Evolutionary conservation across 2,888 invertebrate genomes (phyloP), one percentile per base, ranked within the genome.

Genomic region (Trichopoda pennipes): DNA sequence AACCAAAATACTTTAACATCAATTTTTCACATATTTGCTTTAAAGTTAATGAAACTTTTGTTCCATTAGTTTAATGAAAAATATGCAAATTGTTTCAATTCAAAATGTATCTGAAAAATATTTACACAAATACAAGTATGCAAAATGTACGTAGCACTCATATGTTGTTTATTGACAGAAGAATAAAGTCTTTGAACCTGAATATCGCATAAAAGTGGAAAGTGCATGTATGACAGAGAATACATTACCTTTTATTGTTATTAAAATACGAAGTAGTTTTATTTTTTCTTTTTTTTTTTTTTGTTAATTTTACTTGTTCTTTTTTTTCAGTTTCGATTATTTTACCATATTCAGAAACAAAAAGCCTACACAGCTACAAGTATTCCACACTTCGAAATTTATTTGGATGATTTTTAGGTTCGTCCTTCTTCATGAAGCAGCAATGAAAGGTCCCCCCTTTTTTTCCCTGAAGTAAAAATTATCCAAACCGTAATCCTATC

Each of bases 41-140:
- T n/a, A 53, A 60, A 32, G n/a, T 21, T 53, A 68, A 60, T 55
- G 47, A 35, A 47, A 77, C 21, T 60, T 68, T 61, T 61, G 47
- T 55, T 72, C 55, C 79, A 79, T 78, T 72, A 78, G 72, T 60
- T 72, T 66, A 72, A 78, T 78, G 72, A 72, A 72, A 64, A 49
- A 44, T 66, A 72, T 72, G 44, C 64, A 63, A 77, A 77, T 63
- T 70, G 38, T 58, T 63, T 63, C 63, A 69, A 64, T 64, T 77
- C 70, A 56, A 77, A 77, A 63, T 42, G 4, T 56, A 47, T 16
- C 35, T 63, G 55, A 77, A 77, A 44, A 49, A 51, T 72, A 28
- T 60, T 47, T 47, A 51, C 49, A 72, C 21, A n/a, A 21, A 28
- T 8, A 28, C 32, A 53, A 19, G 49, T 32, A 47, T 42, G 28